phyloP scores from a whole-genome alignment of 2,888 invertebrate genomes.

The Drosophila anomalata region DNA sequence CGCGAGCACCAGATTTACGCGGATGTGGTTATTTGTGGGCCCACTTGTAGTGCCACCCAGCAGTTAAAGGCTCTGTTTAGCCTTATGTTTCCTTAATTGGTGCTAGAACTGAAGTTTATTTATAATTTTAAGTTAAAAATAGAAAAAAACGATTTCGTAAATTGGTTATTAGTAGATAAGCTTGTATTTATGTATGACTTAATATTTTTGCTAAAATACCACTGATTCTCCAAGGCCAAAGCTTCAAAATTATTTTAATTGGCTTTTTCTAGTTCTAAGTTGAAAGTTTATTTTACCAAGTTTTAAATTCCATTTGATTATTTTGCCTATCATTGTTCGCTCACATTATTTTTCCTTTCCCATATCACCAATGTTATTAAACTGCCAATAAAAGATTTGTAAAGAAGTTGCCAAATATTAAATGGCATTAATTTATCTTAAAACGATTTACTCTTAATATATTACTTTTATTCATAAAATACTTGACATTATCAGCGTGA shows the following conservation, averaged over 20 bases:
- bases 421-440: neutral
- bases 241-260: too few species aligned
- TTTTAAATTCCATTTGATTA: neutral
- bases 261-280: too few species aligned
- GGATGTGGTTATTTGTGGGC: conserved; percentile 81
- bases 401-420: neutral
- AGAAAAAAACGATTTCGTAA: neutral
- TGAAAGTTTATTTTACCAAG: too few species aligned
- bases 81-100: conserved; percentile 22
- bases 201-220: neutral
- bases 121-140: neutral
- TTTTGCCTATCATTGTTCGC: neutral
- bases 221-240: neutral
- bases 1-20: conserved; percentile 82
- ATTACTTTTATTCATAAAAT: neutral
- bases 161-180: neutral
- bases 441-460: neutral
- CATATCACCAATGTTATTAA: neutral
- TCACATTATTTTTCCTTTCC: neutral
- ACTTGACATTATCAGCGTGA: neutral
- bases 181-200: neutral
- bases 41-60: conserved; percentile 62
- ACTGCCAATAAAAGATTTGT: neutral
- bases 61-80: conserved; percentile 40
- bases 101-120: neutral